phyloP scores from a whole-genome alignment of 2,797 vertebrate genomes.

The Pseudocheirus occidentalis region DNA sequence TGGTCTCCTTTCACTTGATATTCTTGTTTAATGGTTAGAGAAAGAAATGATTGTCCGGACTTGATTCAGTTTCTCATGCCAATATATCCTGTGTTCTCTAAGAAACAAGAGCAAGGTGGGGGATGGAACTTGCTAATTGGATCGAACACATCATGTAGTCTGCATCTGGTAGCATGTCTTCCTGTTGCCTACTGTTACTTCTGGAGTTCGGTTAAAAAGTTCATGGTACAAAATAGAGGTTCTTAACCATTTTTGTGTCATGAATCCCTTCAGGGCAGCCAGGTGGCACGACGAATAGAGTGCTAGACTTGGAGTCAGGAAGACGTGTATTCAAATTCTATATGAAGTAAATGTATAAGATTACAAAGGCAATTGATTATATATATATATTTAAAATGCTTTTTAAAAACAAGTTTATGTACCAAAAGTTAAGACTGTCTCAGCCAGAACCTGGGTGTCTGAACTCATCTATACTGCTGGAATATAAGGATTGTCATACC shows the following conservation, averaged over 20 bases:
- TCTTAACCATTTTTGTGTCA: not conserved
- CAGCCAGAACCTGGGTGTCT: not conserved
- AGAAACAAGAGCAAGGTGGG: not conserved
- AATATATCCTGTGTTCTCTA: not conserved
- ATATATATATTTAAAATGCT: not conserved
- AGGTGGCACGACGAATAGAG: not conserved
- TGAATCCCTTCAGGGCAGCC: not conserved
- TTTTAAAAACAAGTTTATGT: not conserved
- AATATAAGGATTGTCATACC: not conserved
- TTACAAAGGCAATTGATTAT: not conserved
- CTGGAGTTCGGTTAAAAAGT: not conserved
- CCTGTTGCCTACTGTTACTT: not conserved
- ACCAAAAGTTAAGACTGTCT: not conserved
- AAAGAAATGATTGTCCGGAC: not conserved
- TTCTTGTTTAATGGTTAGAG: not conserved
- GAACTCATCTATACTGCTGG: not conserved
- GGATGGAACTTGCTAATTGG: not conserved
- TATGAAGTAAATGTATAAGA: not conserved
- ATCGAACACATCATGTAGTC: not conserved
- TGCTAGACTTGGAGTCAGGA: not conserved
- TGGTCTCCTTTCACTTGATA: slow-evolving; percentile 6
- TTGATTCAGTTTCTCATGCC: not conserved
- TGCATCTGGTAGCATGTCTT: not conserved
- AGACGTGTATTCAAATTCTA: not conserved
- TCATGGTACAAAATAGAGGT: not conserved